phyloP scores from a whole-genome alignment of 1,140 invertebrate species.

The Tenebrio molitor region DNA sequence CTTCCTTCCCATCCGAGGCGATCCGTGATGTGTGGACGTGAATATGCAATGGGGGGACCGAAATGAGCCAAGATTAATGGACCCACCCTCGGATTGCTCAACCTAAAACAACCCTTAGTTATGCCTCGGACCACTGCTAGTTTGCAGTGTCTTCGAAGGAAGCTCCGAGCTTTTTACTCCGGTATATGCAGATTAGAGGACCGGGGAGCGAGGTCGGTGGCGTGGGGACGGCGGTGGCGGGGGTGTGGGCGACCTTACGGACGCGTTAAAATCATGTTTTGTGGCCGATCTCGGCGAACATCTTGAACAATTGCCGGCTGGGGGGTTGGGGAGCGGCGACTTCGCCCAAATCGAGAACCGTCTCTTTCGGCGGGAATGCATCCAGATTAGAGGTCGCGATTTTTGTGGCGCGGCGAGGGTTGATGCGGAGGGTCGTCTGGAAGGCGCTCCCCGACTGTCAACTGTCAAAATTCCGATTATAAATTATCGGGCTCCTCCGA shows the following conservation, averaged over 20 bases:
- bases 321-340: too few relatives aligned
- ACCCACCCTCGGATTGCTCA: slow-evolving; percentile 62
- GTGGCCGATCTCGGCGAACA: slow-evolving; percentile 8
- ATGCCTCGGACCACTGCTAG: slow-evolving; percentile 54
- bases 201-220: too few relatives aligned
- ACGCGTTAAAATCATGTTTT: slow-evolving; percentile 34
- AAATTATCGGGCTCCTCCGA: slow-evolving; percentile 8
- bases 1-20: slow-evolving; percentile 47
- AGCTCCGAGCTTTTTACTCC: slow-evolving; percentile 56
- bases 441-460: not conserved
- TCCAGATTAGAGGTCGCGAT: too few relatives aligned
- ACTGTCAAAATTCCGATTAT: slow-evolving; percentile 21
- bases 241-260: not conserved
- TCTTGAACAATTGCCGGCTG: not conserved
- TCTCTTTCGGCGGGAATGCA: too few relatives aligned
- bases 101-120: slow-evolving; percentile 65
- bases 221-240: not conserved
- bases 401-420: not conserved
- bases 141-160: slow-evolving; percentile 56
- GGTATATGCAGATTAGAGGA: slow-evolving; percentile 60
- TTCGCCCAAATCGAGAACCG: too few relatives aligned
- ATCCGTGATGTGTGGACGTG: slow-evolving; percentile 66
- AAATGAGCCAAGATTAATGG: slow-evolving; percentile 66
- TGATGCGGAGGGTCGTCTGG: not conserved
- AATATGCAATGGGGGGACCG: slow-evolving; percentile 65